These are phyloP conservation scores for Epirrhoe alternata DNA, from an alignment of 2,888 invertebrate genomes.

Conservation along the genomic window DNA sequence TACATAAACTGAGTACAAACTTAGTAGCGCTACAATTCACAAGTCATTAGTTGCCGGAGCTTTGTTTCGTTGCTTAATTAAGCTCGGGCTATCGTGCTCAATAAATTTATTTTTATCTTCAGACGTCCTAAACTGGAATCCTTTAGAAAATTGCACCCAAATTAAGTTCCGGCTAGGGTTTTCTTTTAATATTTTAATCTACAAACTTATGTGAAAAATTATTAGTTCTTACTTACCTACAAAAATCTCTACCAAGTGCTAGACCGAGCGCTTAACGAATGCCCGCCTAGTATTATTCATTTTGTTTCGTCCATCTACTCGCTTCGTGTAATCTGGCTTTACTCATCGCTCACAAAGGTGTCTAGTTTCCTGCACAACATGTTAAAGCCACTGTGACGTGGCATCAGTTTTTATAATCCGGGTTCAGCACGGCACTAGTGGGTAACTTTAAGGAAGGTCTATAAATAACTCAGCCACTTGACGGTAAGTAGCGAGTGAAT, in stretches of 20 bases:
- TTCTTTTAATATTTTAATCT: too few species aligned
- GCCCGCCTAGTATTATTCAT: too few species aligned
- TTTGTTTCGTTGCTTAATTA: conserved; percentile 34
- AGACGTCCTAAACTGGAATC: conserved; percentile 31
- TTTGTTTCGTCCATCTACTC: too few species aligned
- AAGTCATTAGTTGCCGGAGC: conserved; percentile 29
- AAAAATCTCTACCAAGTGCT: too few species aligned
- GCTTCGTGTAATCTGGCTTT: too few species aligned
- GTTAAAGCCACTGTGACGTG: neutral
- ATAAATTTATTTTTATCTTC: conserved; percentile 39
- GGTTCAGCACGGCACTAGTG: conserved; percentile 1
- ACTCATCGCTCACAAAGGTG: too few species aligned
- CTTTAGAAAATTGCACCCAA: conserved; percentile 32
- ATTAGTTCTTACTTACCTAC: too few species aligned
- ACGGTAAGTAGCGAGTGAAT: conserved; percentile 35
- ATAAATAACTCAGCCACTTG: conserved; percentile 35
- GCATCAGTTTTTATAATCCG: neutral
- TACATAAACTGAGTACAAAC: conserved; percentile 9
- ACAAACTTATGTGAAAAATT: too few species aligned
- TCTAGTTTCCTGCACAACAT: neutral
- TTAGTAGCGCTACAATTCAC: conserved; percentile 25
- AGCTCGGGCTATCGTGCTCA: conserved; percentile 25
- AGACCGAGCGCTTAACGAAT: too few species aligned
- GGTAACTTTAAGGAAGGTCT: conserved; percentile 21
- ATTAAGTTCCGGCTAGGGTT: conserved; percentile 25